These are phyloP conservation scores for Penaeus monodon DNA, from an alignment of 2,888 invertebrate species.

Conservation along the genomic window DNA sequence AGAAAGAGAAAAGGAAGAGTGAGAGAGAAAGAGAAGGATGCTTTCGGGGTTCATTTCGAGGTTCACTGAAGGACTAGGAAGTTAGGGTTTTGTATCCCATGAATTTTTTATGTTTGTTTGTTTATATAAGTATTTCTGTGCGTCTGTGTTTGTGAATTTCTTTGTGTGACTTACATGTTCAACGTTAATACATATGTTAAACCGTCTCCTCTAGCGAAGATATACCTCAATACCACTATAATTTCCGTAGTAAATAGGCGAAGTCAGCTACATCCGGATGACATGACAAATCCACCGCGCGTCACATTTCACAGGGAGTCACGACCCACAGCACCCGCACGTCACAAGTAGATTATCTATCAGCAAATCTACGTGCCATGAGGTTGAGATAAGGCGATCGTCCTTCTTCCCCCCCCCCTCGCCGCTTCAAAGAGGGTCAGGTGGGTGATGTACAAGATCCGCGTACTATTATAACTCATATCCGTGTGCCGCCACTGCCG, in stretches of 20 bases:
- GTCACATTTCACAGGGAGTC: no score
- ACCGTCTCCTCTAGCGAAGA: no score
- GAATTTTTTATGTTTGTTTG: neutral
- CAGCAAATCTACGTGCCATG: neutral
- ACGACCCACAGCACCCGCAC: neutral
- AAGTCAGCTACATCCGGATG: no score
- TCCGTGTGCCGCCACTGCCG: neutral
- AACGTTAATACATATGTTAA: no score
- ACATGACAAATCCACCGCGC: no score
- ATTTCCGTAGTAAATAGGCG: no score
- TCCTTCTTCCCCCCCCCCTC: neutral
- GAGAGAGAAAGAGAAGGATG: slow-evolving; percentile 3
- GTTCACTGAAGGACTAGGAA: neutral
- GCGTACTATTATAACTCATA: neutral
- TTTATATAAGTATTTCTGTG: neutral
- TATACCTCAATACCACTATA: no score
- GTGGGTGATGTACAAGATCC: neutral
- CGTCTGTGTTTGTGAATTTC: neutral
- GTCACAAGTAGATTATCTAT: neutral
- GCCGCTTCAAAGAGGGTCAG: no score
- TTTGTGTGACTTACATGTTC: neutral
- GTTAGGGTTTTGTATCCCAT: neutral
- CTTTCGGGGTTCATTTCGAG: neutral
- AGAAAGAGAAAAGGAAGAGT: no score
- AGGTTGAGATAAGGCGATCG: neutral